Evolutionary conservation across 2,888 invertebrate species (phyloP), one percentile per base, ranked within the genome.

Genomic region (Ochropleura leucogaster): DNA sequence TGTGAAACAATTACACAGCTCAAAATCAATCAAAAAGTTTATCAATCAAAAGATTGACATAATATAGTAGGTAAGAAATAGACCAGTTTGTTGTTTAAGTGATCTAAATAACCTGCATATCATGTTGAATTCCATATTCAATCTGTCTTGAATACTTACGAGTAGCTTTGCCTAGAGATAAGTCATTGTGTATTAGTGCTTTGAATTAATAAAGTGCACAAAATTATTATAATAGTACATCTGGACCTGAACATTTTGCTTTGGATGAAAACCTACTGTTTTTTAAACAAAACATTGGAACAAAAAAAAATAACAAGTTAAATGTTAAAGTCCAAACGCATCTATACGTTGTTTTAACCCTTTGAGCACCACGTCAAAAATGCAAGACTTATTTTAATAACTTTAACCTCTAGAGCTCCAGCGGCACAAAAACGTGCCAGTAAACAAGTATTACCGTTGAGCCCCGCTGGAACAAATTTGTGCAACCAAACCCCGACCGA

Each of bases 61-160:
- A 16, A 40, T 9, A 16, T 1, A 4, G 30, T 59, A 59, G 46
- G 18, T 77, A 68, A 75, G 53, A 59, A 77, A 69, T 79, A 71
- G 65, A 74, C 60, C 83, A 72, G 69, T 64, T 75, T 71, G 42
- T 55, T 55, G 49, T 47, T 40, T 63, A 55, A 69, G 62, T 80
- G 80, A 68, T 74, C 46, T 57, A 64, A 74, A 46, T 10, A 85
- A 85, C 85, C 83, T 84, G 75, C n/a, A 16, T 84, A 10, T 46
- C 49, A 10, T 69, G 40, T 71, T 62, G 85, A 67, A 62, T 55
- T 55, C 53, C 18, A 57, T 44, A 74, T 18, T 73, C 53, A 49
- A 77, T 72, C 53, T 42, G 14, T 72, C 69, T 72, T 66, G 77
- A 73, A 86, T 86, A 85, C 85, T 85, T 84, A 85, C 86, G 68